These are phyloP conservation scores for Cyprinodon tularosa DNA, from an alignment of 2,113 vertebrate species.

Conservation along the genomic window DNA sequence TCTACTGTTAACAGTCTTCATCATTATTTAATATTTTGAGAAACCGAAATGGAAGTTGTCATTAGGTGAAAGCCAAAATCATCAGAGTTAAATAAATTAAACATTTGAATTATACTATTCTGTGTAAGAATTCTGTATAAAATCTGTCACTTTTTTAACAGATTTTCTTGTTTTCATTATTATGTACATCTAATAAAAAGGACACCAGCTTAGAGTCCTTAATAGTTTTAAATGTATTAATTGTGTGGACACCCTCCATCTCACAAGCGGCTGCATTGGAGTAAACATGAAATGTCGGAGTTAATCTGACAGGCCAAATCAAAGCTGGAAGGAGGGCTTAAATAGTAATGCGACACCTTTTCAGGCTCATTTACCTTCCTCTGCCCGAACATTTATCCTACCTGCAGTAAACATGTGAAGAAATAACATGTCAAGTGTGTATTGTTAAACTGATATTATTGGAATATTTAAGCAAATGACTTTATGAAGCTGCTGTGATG, in stretches of 20 bases:
- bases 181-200: background rate
- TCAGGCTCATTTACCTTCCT: conserved; percentile 4
- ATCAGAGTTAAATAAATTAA: background rate
- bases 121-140: background rate
- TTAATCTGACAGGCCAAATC: conserved; percentile 35
- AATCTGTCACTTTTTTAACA: background rate
- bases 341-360: conserved; percentile 47
- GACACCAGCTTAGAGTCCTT: background rate
- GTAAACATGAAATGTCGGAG: conserved; percentile 27
- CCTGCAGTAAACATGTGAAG: background rate
- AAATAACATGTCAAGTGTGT: background rate
- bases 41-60: background rate
- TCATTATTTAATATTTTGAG: background rate
- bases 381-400: background rate
- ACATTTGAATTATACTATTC: too few relatives aligned
- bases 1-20: background rate
- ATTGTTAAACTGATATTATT: background rate
- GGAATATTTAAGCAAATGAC: background rate
- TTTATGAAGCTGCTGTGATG: background rate
- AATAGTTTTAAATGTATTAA: conserved; percentile 5
- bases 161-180: too few relatives aligned
- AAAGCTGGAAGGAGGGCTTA: conserved; percentile 28
- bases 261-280: conserved; percentile 4
- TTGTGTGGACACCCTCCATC: conserved; percentile 15
- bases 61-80: too few relatives aligned